These are phyloP conservation scores for Falcaria lacertinaria DNA, from an alignment of 2,888 invertebrate species.

Conservation along the genomic window DNA sequence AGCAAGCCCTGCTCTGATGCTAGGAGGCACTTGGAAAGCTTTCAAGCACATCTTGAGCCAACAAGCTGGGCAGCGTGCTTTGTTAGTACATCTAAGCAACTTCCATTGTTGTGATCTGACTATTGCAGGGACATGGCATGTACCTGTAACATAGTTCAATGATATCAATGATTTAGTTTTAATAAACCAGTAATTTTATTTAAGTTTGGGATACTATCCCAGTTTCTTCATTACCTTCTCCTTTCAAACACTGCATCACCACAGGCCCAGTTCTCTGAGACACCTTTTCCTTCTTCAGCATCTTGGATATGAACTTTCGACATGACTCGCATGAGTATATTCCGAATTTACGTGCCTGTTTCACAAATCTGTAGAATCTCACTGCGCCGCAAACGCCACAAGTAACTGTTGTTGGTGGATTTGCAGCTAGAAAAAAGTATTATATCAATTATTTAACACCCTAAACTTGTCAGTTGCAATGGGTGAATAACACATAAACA, in stretches of 20 bases:
- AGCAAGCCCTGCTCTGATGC: constrained; percentile 83
- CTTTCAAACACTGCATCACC: constrained; percentile 83
- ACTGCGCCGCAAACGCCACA: constrained; percentile 90
- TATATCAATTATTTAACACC: constrained; percentile 3
- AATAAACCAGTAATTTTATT: not conserved
- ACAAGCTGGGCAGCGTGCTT: constrained; percentile 90
- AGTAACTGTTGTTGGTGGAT: constrained; percentile 82
- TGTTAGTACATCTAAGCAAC: constrained; percentile 83
- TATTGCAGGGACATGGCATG: constrained; percentile 85
- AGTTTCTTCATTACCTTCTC: constrained; percentile 71
- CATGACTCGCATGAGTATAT: constrained; percentile 92
- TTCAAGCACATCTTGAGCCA: constrained; percentile 92
- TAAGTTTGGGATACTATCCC: too few species aligned
- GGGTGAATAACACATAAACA: too few species aligned
- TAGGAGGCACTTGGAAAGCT: constrained; percentile 87
- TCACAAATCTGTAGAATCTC: constrained; percentile 86
- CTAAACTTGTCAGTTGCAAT: too few species aligned
- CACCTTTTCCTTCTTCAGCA: constrained; percentile 84
- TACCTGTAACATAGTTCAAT: constrained; percentile 62
- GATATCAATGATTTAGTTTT: constrained; percentile 1
- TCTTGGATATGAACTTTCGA: constrained; percentile 91
- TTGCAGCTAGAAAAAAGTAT: constrained; percentile 59
- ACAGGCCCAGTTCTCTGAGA: constrained; percentile 76
- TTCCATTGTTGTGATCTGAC: constrained; percentile 86
- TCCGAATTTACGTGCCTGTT: constrained; percentile 90